Evolutionary conservation across 2,888 invertebrate genomes (phyloP).

Genomic region (Conus canariensis): DNA sequence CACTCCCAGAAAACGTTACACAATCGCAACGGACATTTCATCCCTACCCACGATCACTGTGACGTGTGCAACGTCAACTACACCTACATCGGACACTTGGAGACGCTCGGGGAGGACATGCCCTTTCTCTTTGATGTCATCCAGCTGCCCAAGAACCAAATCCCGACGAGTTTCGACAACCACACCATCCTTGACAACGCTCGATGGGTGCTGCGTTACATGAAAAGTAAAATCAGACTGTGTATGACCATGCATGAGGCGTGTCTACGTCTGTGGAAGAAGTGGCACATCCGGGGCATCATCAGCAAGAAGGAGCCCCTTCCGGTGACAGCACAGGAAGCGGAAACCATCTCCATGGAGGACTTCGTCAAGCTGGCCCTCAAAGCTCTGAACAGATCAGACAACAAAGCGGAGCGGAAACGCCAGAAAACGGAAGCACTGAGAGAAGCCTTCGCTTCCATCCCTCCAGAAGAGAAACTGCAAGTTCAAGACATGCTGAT

Average conservation of each 20-base stretch:
- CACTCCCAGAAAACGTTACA: conserved; percentile 56
- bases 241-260: conserved; percentile 62
- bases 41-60: conserved; percentile 66
- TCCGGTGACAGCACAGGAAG: conserved; percentile 52
- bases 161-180: not conserved
- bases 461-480: not conserved
- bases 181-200: not conserved
- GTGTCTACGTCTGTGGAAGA: conserved; percentile 59
- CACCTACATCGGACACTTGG: conserved; percentile 65
- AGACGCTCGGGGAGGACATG: conserved; percentile 63
- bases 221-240: conserved; percentile 42
- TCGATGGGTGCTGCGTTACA: not conserved
- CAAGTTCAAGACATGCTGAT: not conserved
- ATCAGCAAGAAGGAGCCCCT: conserved; percentile 58
- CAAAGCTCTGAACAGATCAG: conserved; percentile 55
- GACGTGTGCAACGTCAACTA: conserved; percentile 61
- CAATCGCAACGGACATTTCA: conserved; percentile 63
- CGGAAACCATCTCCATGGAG: conserved; percentile 48
- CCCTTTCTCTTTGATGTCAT: conserved; percentile 33
- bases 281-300: conserved; percentile 64
- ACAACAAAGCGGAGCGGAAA: conserved; percentile 43
- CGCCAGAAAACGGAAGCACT: conserved; percentile 53
- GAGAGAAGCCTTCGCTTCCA: conserved; percentile 26
- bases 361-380: conserved; percentile 56
- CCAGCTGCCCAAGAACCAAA: conserved; percentile 7